A percentile compares a stretch with the other conserved stretches of the same genome.
Conservation (phyloP, 2,797 vertebrate species). For the Avahi laniger region DNA sequence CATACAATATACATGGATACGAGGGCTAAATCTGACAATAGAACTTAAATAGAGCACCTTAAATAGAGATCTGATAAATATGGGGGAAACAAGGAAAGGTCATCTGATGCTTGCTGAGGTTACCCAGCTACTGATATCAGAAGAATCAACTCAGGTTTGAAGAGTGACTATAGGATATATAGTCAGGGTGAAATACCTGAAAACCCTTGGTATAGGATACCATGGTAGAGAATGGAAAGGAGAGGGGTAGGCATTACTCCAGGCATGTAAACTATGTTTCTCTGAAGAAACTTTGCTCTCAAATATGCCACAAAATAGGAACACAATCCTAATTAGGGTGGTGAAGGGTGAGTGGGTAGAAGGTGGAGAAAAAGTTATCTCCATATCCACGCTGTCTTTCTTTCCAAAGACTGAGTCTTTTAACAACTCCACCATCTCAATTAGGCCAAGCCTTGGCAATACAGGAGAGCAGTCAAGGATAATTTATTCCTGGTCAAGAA, state of each 20-base stretch:
- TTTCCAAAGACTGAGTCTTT: slow-evolving; percentile 12
- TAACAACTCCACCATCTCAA: neutral
- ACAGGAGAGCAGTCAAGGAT: slow-evolving; percentile 19
- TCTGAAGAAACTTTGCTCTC: slow-evolving; percentile 7
- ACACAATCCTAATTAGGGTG: neutral
- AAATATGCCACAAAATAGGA: neutral
- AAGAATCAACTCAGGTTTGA: slow-evolving; percentile 19
- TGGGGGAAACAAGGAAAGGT: neutral
- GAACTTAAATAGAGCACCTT: neutral
- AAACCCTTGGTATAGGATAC: neutral
- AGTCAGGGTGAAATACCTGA: neutral
- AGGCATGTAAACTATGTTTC: slow-evolving; percentile 15
- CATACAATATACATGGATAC: neutral
- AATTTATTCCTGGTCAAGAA: slow-evolving; percentile 49
- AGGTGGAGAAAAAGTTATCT: neutral
- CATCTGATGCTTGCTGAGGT: neutral
- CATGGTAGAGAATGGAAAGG: neutral
- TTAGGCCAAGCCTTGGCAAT: slow-evolving; percentile 27
- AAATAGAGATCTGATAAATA: neutral
- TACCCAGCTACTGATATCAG: neutral
- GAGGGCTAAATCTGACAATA: neutral
- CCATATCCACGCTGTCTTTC: neutral
- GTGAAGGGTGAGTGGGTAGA: neutral
- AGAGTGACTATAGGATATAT: neutral
- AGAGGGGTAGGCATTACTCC: neutral